Percentiles rank a stretch among this genome's conserved stretches.
These are phyloP conservation scores for Allobates femoralis DNA, from an alignment of 2,797 vertebrate species.

Conservation along the genomic window DNA sequence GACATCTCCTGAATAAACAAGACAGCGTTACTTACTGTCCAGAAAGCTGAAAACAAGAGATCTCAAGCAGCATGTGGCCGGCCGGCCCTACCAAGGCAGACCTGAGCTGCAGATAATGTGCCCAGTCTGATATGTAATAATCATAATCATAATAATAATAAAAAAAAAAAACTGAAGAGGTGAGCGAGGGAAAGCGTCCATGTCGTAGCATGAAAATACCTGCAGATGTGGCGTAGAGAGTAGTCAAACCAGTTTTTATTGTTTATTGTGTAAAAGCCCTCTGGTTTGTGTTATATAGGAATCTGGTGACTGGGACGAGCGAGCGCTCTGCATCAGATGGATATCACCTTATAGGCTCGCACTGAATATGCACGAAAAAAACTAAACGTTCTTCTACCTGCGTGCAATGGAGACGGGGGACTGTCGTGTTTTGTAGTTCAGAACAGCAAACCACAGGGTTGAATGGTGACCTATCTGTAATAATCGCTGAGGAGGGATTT, in stretches of 20 bases:
- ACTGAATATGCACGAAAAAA: not conserved
- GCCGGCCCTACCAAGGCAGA: slow-evolving; percentile 6
- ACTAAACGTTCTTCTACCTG: not conserved
- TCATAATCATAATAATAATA: not conserved
- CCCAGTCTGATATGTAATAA: not conserved
- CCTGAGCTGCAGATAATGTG: not conserved
- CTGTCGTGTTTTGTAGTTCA: not conserved
- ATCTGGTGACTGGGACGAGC: slow-evolving; percentile 38
- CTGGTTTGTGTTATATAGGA: slow-evolving; percentile 57
- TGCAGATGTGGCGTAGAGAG: slow-evolving; percentile 58
- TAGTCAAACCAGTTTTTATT: slow-evolving; percentile 62
- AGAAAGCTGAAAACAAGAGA: slow-evolving; percentile 21
- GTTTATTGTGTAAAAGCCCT: slow-evolving; percentile 62
- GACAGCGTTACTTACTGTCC: slow-evolving; percentile 33
- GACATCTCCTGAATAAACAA: slow-evolving; percentile 55
- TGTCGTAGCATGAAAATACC: slow-evolving; percentile 60
- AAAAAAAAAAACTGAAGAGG: not conserved
- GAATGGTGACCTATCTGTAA: slow-evolving; percentile 9
- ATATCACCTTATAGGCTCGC: slow-evolving; percentile 1
- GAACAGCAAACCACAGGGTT: not conserved
- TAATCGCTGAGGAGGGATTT: slow-evolving; percentile 15
- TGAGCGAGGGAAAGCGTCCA: slow-evolving; percentile 45
- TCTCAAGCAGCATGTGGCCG: slow-evolving; percentile 8
- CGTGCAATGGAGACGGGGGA: not conserved
- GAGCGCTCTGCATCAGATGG: slow-evolving; percentile 7